Evolutionary conservation across 2,888 invertebrate genomes (phyloP), one percentile per base, ranked within the genome.

Genomic region (Scrobipalpa atriplicella): DNA sequence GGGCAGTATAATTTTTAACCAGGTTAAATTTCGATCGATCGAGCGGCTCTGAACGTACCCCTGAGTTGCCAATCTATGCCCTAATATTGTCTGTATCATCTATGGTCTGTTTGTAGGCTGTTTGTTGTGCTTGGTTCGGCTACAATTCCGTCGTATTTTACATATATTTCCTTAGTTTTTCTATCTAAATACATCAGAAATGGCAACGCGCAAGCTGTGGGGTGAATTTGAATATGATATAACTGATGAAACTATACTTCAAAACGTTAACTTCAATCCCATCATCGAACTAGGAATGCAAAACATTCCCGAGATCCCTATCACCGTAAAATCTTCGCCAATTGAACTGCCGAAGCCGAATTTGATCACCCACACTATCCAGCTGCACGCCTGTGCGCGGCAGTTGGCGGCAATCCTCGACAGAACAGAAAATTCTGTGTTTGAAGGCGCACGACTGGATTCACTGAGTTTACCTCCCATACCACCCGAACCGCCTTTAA

Each of bases 201-300:
- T 89, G 90, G 71, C 79, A 52, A 62, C 81, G 65, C 82, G 81
- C 77, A 85, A 86, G 64, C 80, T 85, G 13, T 92, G 92, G 92
- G 92, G 92, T 39, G 90, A 90, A 78, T 81, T 90, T 68, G 90
- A 90, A 70, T 83, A 87, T 21, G 86, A 85, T 64, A 80, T 76
- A 60, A 78, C 79, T 38, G 87, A 90, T 62, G 87, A 90, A 63
- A 79, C 84, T 0, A 72, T 89, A 70, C 72, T 89, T 21, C 90
- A 91, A 70, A 90, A 82, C 63, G 92, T 92, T 2, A 92, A 93
- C 71, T 93, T 93, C 70, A 91, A 90, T 68, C 93, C 93, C 0
- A 90, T 93, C 18, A 93, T 93, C 62, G 93, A 93, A 76, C 78
- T 92, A 58, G 93, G 92, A 8, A 87, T 93, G 90, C 92, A 92